These are phyloP conservation scores for Zygaena filipendulae DNA, from an alignment of 2,888 invertebrate genomes.

Conservation along the genomic window DNA sequence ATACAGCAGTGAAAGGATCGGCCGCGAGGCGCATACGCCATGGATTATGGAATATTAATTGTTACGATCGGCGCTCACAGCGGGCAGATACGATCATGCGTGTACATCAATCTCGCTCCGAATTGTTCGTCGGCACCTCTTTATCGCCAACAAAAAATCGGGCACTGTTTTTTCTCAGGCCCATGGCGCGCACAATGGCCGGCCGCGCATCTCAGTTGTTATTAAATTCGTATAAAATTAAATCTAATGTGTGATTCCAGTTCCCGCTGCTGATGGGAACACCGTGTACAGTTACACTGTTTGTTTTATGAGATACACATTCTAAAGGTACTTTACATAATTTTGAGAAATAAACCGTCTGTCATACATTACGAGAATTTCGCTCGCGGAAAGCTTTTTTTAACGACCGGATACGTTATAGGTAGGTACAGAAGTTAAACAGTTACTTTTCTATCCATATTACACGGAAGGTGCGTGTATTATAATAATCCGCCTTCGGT, in stretches of 20 bases:
- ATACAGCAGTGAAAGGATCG: conserved; percentile 24
- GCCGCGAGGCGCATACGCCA: conserved; percentile 15
- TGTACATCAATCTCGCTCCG: conserved; percentile 57
- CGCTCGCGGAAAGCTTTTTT: too few species aligned
- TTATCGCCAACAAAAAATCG: conserved; percentile 55
- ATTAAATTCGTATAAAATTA: conserved; percentile 69
- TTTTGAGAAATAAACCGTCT: too few species aligned
- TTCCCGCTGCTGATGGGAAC: conserved; percentile 63
- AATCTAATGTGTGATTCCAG: conserved; percentile 65
- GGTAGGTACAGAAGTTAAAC: too few species aligned
- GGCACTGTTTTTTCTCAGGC: conserved; percentile 54
- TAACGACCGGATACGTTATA: too few species aligned
- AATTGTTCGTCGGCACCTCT: conserved; percentile 61
- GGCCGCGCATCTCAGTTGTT: conserved; percentile 53
- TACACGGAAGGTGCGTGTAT: too few species aligned
- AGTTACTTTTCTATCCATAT: too few species aligned
- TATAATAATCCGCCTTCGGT: too few species aligned
- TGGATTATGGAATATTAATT: conserved; percentile 63
- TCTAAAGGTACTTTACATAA: too few species aligned
- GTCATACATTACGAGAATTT: too few species aligned
- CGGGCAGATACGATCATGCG: conserved; percentile 49
- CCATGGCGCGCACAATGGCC: conserved; percentile 45
- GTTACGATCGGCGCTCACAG: conserved; percentile 40
- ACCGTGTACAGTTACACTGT: conserved; percentile 43
- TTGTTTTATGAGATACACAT: conserved; percentile 32